Evolutionary conservation across 2,888 invertebrate genomes (phyloP).

Genomic region (Himalopsyche kuldschensis): DNA sequence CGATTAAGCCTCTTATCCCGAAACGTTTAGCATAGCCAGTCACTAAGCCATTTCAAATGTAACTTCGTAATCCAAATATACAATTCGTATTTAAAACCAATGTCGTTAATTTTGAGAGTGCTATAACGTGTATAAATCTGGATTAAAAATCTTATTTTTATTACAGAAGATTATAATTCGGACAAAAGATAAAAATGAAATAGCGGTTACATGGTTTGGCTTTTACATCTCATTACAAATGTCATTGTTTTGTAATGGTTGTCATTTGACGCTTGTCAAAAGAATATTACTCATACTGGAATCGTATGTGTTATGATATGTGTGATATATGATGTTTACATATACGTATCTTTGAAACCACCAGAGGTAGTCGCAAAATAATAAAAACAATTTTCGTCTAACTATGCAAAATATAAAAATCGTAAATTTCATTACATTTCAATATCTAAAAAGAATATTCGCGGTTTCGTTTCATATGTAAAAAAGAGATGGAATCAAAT

Average conservation of each 20-base stretch:
- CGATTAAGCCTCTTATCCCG: neutral
- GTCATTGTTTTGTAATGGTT: slow-evolving; percentile 17
- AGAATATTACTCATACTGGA: slow-evolving; percentile 8
- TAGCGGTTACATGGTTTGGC: slow-evolving; percentile 9
- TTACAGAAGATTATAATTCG: neutral
- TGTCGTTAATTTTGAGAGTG: neutral
- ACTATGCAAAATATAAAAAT: too few species aligned
- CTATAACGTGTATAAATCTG: neutral
- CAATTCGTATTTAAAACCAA: neutral
- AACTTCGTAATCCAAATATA: neutral
- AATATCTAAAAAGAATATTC: too few species aligned
- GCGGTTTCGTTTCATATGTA: too few species aligned
- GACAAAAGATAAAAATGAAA: neutral
- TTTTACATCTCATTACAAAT: slow-evolving; percentile 18
- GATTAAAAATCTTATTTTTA: neutral
- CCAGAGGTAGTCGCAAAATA: too few species aligned
- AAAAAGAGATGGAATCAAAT: too few species aligned
- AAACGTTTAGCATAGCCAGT: neutral
- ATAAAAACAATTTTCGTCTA: too few species aligned
- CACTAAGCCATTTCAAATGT: neutral
- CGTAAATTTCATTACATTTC: too few species aligned
- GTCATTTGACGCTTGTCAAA: slow-evolving; percentile 13
- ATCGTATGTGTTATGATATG: neutral
- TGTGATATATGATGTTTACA: too few species aligned
- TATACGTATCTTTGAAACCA: too few species aligned